Conservation (phyloP, 2,113 vertebrate genomes). For the Chaenogobius annularis region DNA sequence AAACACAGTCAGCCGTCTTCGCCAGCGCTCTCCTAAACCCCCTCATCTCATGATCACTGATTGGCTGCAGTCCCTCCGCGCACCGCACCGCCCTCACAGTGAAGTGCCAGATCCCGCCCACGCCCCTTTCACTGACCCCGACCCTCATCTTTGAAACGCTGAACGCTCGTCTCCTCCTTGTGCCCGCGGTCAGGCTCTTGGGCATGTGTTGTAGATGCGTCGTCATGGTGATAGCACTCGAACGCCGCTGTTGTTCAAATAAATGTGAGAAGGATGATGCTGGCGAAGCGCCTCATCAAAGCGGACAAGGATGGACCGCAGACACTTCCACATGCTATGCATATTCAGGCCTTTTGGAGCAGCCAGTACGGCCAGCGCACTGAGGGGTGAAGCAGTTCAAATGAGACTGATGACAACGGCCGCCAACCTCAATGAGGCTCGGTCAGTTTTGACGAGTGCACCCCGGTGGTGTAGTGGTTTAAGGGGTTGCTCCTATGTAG, state of each 20-base stretch:
- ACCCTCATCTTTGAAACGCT: slow-evolving; percentile 50
- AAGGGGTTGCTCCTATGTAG: no score
- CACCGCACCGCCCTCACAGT: slow-evolving; percentile 17
- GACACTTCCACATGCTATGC: no score
- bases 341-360: no score
- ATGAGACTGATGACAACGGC: no score
- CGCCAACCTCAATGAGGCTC: no score
- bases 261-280: not conserved
- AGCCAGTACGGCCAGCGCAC: no score
- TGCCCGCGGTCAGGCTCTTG: not conserved
- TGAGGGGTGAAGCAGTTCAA: no score
- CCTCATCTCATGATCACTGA: slow-evolving; percentile 36
- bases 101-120: slow-evolving; percentile 28
- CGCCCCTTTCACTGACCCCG: slow-evolving; percentile 33
- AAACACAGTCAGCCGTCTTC: not conserved
- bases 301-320: no score
- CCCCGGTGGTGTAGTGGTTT: no score
- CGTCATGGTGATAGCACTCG: slow-evolving; percentile 61
- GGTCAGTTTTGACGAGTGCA: no score
- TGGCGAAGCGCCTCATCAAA: not conserved
- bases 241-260: slow-evolving; percentile 11
- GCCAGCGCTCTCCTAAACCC: slow-evolving; percentile 6
- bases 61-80: no score
- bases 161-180: slow-evolving; percentile 17
- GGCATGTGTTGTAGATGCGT: slow-evolving; percentile 46